phyloP scores from a whole-genome alignment of 2,113 vertebrate genomes.

The Dipodomys ordii region DNA sequence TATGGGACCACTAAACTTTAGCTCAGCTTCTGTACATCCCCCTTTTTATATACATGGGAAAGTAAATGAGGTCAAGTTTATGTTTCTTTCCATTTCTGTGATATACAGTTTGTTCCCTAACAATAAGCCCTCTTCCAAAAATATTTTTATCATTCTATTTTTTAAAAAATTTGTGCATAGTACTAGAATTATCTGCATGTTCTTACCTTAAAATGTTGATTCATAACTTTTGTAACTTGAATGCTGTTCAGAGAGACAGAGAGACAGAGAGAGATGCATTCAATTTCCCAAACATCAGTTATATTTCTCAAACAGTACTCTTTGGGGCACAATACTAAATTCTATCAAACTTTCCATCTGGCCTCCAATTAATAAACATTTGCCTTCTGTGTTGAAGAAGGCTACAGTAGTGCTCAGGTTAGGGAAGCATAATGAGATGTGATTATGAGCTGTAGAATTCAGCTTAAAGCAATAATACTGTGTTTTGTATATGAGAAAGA shows the following conservation, averaged over 20 bases:
- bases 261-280: neutral
- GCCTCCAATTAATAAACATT: constrained; percentile 51
- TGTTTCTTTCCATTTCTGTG: constrained; percentile 21
- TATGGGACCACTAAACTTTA: neutral
- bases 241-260: neutral
- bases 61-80: constrained; percentile 42
- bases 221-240: constrained; percentile 11
- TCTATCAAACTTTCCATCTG: constrained; percentile 64
- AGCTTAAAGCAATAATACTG: constrained; percentile 56
- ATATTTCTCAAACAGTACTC: constrained; percentile 43
- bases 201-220: constrained; percentile 24
- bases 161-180: neutral
- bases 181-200: constrained; percentile 1
- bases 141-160: neutral
- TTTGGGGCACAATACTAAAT: constrained; percentile 56
- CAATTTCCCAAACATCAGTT: constrained; percentile 58
- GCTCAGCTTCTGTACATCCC: neutral
- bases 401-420: neutral
- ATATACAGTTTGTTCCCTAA: neutral
- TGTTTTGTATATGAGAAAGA: constrained; percentile 60
- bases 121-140: constrained; percentile 47
- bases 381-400: constrained; percentile 58
- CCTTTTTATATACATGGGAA: neutral
- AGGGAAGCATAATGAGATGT: constrained; percentile 56
- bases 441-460: constrained; percentile 58